Conservation (phyloP, 2,888 invertebrate species). For the Oxytorus armatus region DNA sequence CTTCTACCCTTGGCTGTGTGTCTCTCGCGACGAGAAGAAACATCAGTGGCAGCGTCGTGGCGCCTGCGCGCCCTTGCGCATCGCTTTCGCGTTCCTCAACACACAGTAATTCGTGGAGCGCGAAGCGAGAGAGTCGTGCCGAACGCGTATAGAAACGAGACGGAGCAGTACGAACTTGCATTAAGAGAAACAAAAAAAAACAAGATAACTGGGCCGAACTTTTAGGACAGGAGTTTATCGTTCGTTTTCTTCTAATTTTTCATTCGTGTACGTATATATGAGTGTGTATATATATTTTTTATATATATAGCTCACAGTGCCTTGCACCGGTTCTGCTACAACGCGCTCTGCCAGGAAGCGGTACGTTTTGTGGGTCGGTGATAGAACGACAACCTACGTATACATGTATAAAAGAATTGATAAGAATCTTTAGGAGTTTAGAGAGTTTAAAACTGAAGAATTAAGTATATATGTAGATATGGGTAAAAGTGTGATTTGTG, state of each 20-base stretch:
- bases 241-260: conserved; percentile 20
- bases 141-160: conserved; percentile 57
- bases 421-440: neutral
- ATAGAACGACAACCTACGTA: conserved; percentile 17
- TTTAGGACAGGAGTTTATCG: neutral
- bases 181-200: neutral
- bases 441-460: neutral
- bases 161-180: conserved; percentile 15
- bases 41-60: conserved; percentile 58
- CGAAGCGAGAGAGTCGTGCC: conserved; percentile 75
- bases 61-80: conserved; percentile 73
- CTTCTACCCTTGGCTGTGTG: conserved; percentile 41
- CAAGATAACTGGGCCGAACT: neutral
- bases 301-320: conserved; percentile 14
- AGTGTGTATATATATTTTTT: neutral
- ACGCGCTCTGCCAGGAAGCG: conserved; percentile 36
- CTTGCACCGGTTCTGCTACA: conserved; percentile 28
- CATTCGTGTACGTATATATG: neutral
- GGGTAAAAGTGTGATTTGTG: too few relatives aligned
- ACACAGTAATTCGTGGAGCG: conserved; percentile 81
- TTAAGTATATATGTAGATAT: neutral
- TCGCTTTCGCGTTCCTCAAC: conserved; percentile 74
- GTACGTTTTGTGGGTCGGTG: conserved; percentile 35
- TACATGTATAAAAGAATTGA: neutral
- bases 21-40: conserved; percentile 63